Percentiles rank a stretch among this genome's conserved stretches.
These are phyloP conservation scores for Apistogramma diplotaenia DNA, from an alignment of 2,113 vertebrate genomes.

Conservation along the genomic window DNA sequence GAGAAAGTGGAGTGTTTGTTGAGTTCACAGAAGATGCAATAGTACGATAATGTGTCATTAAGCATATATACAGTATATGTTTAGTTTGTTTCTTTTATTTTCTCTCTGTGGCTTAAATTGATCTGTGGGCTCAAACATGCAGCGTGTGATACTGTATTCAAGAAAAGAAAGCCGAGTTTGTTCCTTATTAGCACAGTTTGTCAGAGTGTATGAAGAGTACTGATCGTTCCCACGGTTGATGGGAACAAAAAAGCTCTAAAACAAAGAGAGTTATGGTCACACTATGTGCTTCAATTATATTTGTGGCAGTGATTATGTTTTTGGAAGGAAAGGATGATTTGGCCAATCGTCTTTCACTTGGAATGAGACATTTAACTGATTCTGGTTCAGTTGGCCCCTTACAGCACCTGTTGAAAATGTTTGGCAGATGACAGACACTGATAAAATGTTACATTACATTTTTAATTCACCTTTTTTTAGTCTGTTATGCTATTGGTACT, in stretches of 20 bases:
- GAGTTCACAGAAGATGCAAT: neutral
- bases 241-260: neutral
- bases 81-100: neutral
- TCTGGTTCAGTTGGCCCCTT: neutral
- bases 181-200: neutral
- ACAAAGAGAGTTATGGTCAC: neutral
- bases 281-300: no score
- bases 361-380: neutral
- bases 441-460: neutral
- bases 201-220: neutral
- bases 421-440: neutral
- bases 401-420: neutral
- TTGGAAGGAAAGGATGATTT: neutral
- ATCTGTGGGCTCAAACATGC: no score
- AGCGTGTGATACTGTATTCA: no score
- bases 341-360: neutral
- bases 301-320: no score
- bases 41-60: neutral
- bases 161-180: neutral
- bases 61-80: no score
- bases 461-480: fast-evolving
- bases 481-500: neutral
- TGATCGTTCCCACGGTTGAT: neutral
- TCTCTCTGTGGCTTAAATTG: no score
- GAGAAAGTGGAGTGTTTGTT: neutral